phyloP scores from a whole-genome alignment of 2,797 vertebrate genomes.

The Pterois miles region DNA sequence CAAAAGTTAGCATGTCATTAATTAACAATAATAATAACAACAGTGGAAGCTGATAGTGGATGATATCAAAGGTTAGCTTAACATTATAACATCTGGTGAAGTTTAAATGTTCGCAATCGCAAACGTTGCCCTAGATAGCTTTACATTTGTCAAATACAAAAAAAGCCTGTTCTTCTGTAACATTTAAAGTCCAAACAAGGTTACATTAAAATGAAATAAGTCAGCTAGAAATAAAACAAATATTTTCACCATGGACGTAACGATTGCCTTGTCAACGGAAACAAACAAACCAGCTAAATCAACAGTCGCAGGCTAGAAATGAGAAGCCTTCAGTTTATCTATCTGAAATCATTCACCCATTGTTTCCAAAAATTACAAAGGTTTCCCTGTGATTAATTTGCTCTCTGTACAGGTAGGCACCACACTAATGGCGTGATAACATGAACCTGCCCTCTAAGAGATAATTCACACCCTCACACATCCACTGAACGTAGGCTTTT shows the following conservation, averaged over 20 bases:
- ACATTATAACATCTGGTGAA: no score
- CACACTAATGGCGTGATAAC: slow-evolving; percentile 6
- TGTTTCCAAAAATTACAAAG: neutral
- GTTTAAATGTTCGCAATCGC: neutral
- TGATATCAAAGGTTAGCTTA: neutral
- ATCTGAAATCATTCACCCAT: neutral
- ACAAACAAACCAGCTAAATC: neutral
- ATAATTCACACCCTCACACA: slow-evolving; percentile 16
- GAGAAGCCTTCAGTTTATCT: neutral
- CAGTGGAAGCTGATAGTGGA: neutral
- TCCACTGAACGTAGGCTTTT: slow-evolving; percentile 12
- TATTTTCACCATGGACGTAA: neutral
- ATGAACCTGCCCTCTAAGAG: slow-evolving; percentile 21
- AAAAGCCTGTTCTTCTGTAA: neutral
- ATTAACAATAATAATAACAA: neutral
- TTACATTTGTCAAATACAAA: neutral
- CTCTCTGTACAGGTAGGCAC: neutral
- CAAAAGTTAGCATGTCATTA: neutral
- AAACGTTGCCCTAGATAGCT: neutral
- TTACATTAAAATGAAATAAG: neutral
- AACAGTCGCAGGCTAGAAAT: neutral
- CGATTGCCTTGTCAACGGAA: neutral
- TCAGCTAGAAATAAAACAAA: neutral
- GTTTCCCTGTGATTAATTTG: neutral
- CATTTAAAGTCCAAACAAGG: neutral